A percentile compares a stretch with the other conserved stretches of the same genome.
Conservation (phyloP, 2,888 invertebrate genomes). For the Germaria angustata region DNA sequence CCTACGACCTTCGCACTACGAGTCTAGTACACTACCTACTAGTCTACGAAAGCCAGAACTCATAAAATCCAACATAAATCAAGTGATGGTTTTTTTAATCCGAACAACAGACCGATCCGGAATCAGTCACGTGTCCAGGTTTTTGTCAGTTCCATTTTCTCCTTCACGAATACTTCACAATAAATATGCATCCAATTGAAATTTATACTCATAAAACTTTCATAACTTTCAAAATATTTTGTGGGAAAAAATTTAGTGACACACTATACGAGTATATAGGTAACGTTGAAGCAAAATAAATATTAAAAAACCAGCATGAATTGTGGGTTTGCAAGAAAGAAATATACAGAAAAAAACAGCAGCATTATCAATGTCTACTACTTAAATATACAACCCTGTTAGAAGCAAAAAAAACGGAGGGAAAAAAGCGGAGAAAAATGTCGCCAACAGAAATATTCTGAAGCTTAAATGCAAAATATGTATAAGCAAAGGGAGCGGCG, state of each 20-base stretch:
- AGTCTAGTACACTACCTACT: too few relatives aligned
- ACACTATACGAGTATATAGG: background rate
- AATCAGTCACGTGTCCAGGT: too few relatives aligned
- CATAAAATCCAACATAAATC: too few relatives aligned
- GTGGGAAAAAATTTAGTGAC: background rate
- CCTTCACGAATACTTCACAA: too few relatives aligned
- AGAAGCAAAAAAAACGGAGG: background rate
- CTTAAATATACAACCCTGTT: conserved; percentile 57
- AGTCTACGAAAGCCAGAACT: too few relatives aligned
- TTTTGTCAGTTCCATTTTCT: too few relatives aligned
- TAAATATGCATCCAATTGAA: too few relatives aligned
- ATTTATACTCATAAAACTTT: too few relatives aligned
- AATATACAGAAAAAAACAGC: background rate
- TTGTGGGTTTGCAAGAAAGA: conserved; percentile 27
- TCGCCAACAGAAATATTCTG: conserved; percentile 48
- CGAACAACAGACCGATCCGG: too few relatives aligned
- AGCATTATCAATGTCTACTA: conserved; percentile 45
- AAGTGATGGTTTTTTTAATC: too few relatives aligned
- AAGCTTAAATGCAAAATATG: conserved; percentile 32
- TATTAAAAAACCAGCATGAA: background rate
- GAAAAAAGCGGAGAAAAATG: conserved; percentile 39
- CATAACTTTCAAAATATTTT: background rate
- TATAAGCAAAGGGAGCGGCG: background rate
- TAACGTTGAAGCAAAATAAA: background rate
- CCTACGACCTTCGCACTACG: too few relatives aligned